A percentile compares a stretch with the other conserved stretches of the same genome.
These are phyloP conservation scores for Carduelis carduelis DNA, from an alignment of 2,797 vertebrate genomes.

Conservation along the genomic window DNA sequence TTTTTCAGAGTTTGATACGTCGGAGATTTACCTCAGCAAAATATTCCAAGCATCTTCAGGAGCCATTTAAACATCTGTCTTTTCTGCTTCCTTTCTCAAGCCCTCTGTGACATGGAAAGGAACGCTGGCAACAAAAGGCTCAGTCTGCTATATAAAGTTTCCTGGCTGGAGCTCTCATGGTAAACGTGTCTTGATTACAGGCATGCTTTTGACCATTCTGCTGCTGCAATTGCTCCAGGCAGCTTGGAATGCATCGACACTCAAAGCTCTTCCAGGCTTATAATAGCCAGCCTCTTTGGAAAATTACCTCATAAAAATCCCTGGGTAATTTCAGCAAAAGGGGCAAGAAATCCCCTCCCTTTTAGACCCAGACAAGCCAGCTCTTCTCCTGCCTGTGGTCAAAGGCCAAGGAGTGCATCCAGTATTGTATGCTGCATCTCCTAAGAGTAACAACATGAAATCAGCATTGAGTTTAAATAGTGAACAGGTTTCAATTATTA, in stretches of 20 bases:
- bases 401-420: not conserved
- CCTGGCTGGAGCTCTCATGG: slow-evolving; percentile 17
- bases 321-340: not conserved
- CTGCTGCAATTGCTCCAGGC: slow-evolving; percentile 44
- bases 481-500: not conserved
- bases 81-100: slow-evolving; percentile 34
- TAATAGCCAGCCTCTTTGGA: slow-evolving; percentile 29
- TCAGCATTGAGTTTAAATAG: not conserved
- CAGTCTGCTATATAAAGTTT: slow-evolving; percentile 28
- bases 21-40: not conserved
- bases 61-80: not conserved
- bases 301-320: slow-evolving; percentile 44
- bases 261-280: slow-evolving; percentile 35
- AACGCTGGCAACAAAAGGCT: not conserved
- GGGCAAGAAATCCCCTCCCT: not conserved
- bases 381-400: not conserved
- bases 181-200: slow-evolving; percentile 43
- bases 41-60: not conserved
- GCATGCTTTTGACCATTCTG: not conserved
- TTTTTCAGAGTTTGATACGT: not conserved
- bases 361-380: not conserved
- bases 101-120: slow-evolving; percentile 14
- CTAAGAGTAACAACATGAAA: not conserved
- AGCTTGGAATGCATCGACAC: not conserved
- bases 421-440: not conserved